Conservation (phyloP, 2,888 invertebrate genomes). For the Timema podura region DNA sequence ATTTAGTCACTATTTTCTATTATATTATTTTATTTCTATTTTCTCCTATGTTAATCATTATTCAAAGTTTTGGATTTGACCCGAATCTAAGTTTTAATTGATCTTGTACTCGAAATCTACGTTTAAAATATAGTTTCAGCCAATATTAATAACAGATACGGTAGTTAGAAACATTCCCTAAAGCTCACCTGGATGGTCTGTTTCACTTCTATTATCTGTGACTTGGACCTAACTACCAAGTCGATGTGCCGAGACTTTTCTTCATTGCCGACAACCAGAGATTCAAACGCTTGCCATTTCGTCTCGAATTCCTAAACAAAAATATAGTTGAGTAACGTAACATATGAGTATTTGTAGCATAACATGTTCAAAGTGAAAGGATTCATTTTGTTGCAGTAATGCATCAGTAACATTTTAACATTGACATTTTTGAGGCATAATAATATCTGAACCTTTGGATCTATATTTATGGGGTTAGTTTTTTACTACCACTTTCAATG, state of each 20-base stretch:
- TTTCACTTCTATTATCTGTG: slow-evolving; percentile 68
- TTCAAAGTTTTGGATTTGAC: no score
- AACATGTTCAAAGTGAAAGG: background rate
- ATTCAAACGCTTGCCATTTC: slow-evolving; percentile 65
- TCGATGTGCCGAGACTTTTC: slow-evolving; percentile 76
- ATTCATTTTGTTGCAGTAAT: background rate
- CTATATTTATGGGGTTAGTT: no score
- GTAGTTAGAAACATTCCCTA: background rate
- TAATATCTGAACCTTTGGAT: no score
- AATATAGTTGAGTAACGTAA: slow-evolving; percentile 18
- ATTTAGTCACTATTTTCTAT: no score
- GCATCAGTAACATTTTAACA: no score
- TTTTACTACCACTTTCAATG: no score
- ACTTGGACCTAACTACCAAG: slow-evolving; percentile 66
- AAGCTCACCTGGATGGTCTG: slow-evolving; percentile 59
- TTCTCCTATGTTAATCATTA: no score
- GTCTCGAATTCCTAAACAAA: slow-evolving; percentile 57
- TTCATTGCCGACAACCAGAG: slow-evolving; percentile 64
- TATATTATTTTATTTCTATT: no score
- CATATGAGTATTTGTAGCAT: background rate
- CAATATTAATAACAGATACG: background rate
- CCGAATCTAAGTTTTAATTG: no score
- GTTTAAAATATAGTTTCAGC: no score
- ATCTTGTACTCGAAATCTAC: no score
- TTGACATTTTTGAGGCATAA: no score